Evolutionary conservation across 2,888 invertebrate species (phyloP).

Genomic region (Saturnia japonica): DNA sequence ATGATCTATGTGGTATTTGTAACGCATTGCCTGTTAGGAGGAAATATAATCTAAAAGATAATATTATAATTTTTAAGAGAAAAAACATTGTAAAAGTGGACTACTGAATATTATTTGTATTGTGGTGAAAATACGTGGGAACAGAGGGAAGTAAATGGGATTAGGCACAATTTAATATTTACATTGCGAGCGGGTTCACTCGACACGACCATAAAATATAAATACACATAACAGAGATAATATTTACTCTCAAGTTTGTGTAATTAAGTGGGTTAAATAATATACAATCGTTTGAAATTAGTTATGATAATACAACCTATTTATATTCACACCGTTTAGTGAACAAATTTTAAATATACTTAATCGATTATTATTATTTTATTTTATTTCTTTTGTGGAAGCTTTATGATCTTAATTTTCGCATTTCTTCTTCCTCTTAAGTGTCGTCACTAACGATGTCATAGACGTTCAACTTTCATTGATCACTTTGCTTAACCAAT

Average conservation of each 20-base stretch:
- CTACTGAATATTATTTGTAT: not conserved
- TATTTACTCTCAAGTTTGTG: slow-evolving; percentile 20
- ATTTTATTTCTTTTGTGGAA: too few relatives aligned
- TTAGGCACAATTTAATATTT: slow-evolving; percentile 43
- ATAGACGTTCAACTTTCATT: too few relatives aligned
- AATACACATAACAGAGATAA: slow-evolving; percentile 18
- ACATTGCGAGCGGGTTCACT: slow-evolving; percentile 29
- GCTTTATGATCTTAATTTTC: too few relatives aligned
- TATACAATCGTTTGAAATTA: not conserved
- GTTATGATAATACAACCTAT: not conserved
- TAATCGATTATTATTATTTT: too few relatives aligned
- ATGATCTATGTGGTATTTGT: not conserved
- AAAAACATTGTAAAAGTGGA: not conserved
- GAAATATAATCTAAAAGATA: not conserved
- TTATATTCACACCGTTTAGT: not conserved
- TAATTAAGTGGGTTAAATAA: slow-evolving; percentile 6
- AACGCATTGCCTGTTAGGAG: not conserved
- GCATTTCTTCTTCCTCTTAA: too few relatives aligned
- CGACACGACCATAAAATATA: slow-evolving; percentile 18
- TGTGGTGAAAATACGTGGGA: slow-evolving; percentile 14
- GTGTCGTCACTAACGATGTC: too few relatives aligned
- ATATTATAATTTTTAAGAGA: too few relatives aligned
- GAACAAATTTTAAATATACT: too few relatives aligned
- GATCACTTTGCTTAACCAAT: too few relatives aligned
- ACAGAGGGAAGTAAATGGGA: slow-evolving; percentile 39